These are phyloP conservation scores for Gorsachius goisagi DNA, from an alignment of 2,113 vertebrate species.

Conservation along the genomic window DNA sequence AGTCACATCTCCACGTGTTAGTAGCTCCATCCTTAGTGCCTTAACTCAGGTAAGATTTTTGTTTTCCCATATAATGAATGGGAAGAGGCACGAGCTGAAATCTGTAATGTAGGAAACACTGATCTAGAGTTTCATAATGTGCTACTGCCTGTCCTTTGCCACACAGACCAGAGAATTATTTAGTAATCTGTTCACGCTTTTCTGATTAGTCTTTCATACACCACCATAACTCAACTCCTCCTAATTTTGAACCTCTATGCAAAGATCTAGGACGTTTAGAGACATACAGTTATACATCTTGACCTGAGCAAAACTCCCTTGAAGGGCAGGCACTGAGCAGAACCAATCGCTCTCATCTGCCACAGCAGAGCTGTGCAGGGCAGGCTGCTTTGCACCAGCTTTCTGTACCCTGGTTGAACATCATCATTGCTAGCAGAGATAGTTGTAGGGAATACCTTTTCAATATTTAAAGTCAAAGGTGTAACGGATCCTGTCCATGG, in stretches of 20 bases:
- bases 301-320: background rate
- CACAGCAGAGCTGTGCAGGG: background rate
- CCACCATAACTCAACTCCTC: background rate
- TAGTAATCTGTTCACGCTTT: background rate
- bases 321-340: background rate
- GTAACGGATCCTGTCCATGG: background rate
- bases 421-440: accelerated
- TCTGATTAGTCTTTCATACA: background rate
- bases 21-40: background rate
- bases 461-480: background rate
- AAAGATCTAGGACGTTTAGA: background rate
- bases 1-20: background rate
- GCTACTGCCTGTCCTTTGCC: background rate
- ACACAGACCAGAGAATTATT: background rate
- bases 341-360: background rate
- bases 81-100: background rate
- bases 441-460: background rate
- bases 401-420: background rate
- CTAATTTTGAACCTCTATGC: background rate
- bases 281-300: background rate
- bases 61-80: background rate
- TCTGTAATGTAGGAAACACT: background rate
- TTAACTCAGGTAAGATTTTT: background rate
- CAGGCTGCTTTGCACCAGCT: background rate
- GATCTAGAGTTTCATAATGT: background rate